These are phyloP conservation scores for Leptobrachium ailaonicum DNA, from an alignment of 2,113 vertebrate genomes.

Conservation along the genomic window DNA sequence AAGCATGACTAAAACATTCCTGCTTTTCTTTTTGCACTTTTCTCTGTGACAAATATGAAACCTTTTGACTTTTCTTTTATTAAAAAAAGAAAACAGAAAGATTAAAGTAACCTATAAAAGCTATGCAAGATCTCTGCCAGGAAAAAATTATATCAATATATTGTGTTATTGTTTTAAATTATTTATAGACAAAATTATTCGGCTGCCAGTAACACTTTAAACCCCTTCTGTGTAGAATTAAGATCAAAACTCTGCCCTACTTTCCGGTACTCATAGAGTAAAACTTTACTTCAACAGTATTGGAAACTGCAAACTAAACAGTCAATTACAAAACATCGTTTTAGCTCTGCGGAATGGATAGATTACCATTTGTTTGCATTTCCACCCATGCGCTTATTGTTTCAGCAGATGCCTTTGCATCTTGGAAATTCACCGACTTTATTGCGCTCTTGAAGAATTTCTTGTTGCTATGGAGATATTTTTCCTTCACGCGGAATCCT, in stretches of 20 bases:
- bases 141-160: too few species aligned
- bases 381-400: constrained; percentile 75
- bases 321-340: constrained; percentile 11
- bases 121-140: too few species aligned
- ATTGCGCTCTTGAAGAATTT: constrained; percentile 68
- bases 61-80: too few species aligned
- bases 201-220: too few species aligned
- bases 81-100: too few species aligned
- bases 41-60: too few species aligned
- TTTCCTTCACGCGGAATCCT: constrained; percentile 69
- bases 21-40: too few species aligned
- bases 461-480: constrained; percentile 77
- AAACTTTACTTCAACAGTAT: not conserved
- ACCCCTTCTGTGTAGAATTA: too few species aligned
- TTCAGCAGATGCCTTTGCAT: constrained; percentile 66
- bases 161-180: too few species aligned
- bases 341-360: constrained; percentile 11
- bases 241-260: not conserved
- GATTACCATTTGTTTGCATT: constrained; percentile 78
- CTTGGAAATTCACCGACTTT: constrained; percentile 75
- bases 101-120: too few species aligned
- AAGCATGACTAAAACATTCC: too few species aligned
- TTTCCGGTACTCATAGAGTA: not conserved
- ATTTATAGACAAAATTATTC: too few species aligned
- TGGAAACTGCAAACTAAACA: not conserved